Base-by-base conservation (phyloP, 1,140 invertebrate species). In the Andrena cerasifolii region DNA sequence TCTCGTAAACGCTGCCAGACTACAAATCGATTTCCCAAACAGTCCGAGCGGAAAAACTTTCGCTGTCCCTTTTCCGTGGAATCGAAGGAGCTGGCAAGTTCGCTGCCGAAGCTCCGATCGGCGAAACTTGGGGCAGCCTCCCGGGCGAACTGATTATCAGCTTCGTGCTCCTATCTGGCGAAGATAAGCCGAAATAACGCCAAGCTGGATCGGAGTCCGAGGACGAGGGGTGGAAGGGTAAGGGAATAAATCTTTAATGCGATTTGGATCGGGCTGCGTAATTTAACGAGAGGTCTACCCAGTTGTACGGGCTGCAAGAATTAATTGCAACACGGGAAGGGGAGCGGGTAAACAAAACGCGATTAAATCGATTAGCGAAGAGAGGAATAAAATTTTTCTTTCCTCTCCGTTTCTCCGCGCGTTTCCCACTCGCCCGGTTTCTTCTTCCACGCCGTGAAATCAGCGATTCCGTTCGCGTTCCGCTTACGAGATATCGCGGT, bases 231-330 rank as follows among this genome's bases (percentile, higher is more conserved):
- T 40, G 36, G 14, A 31, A 47, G 26, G 21, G 21, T 14, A 74
- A 24, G 8, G 12, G 26, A 53, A 76, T 68, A 58, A 76, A 76
- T 76, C 73, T 68, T 47, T 76, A 67, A 76, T 76, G 43, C 63
- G 73, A 76, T 76, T 76, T 76, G 18, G 31, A 68, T 75, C 40
- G 65, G 63, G 62, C 28, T 16, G 58, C 45, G 62, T 73, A 73
- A 63, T 73, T 73, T 51, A 73, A 63, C 53, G 18, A 21, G 31
- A 28, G 51, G 40, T 31, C 31, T 12, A 2, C 53, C 12, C 63
- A 26, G 10, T 28, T 40, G 10, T 63, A 51, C 59, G n/a, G 7
- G 2, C 10, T 4, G 2, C 18, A 45, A 3, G 49, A 47, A 43
- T 45, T 43, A 74, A 66, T 53, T 65, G 61, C n/a, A 33, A n/a